Evolutionary conservation across 1,140 invertebrate species (phyloP).

Genomic region (Amphibalanus amphitrite): DNA sequence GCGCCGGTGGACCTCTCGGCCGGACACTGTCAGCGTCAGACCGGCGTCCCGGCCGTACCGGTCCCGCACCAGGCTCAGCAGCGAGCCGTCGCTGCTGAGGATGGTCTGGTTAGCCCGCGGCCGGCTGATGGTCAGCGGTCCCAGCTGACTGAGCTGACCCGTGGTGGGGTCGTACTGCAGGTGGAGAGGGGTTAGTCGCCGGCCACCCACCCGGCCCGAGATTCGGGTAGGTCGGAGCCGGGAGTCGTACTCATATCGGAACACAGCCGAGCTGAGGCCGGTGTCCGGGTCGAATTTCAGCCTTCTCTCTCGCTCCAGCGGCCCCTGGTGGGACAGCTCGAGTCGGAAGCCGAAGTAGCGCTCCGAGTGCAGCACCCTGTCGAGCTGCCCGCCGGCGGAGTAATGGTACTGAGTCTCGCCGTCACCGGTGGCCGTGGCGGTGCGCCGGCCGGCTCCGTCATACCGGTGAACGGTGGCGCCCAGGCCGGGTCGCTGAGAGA

Average conservation of each 20-base stretch:
- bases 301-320: constrained; percentile 58
- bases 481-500: constrained; percentile 76
- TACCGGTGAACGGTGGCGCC: constrained; percentile 76
- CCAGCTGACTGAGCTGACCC: constrained; percentile 58
- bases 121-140: constrained; percentile 35
- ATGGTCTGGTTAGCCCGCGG: constrained; percentile 51
- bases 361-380: constrained; percentile 59
- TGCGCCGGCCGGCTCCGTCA: constrained; percentile 62
- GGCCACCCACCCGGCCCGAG: constrained; percentile 56
- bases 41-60: constrained; percentile 52
- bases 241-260: constrained; percentile 79
- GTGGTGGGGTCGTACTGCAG: constrained; percentile 61
- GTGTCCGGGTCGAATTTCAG: constrained; percentile 76
- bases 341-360: constrained; percentile 65
- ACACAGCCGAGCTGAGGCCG: constrained; percentile 57
- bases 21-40: constrained; percentile 64
- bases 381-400: constrained; percentile 50
- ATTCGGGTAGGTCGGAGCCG: constrained; percentile 54
- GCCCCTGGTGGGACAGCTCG: constrained; percentile 64
- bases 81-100: constrained; percentile 65
- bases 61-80: constrained; percentile 60
- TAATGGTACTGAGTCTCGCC: constrained; percentile 73
- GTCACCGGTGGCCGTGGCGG: constrained; percentile 58
- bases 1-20: constrained; percentile 73
- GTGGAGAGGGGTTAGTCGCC: constrained; percentile 52